These are phyloP conservation scores for Geothlypis trichas DNA, from an alignment of 2,113 vertebrate species.

Conservation along the genomic window DNA sequence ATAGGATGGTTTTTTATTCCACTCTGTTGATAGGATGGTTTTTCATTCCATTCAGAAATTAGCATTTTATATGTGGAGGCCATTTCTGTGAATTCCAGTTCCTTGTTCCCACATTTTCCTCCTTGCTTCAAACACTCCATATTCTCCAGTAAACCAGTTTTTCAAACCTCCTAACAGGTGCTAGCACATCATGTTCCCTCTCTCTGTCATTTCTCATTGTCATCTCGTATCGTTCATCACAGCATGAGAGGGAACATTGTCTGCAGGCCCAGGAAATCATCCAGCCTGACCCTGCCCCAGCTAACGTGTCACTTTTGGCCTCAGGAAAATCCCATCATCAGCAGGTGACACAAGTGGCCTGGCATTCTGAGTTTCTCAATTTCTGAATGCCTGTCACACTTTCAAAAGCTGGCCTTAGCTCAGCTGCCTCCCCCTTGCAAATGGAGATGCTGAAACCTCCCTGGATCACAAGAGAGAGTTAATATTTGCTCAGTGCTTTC, in stretches of 20 bases:
- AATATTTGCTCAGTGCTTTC: slow-evolving; percentile 55
- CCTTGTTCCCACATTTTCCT: neutral
- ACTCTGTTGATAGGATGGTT: neutral
- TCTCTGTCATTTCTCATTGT: neutral
- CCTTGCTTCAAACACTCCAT: accelerated
- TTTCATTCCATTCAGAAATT: neutral
- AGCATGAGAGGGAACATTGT: slow-evolving; percentile 6
- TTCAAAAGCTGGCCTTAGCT: neutral
- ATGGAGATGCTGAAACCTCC: neutral
- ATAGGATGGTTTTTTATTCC: neutral
- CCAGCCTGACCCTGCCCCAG: neutral
- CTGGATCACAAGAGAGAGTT: neutral
- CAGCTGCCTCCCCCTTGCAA: neutral
- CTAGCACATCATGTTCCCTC: neutral
- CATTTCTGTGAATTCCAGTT: neutral
- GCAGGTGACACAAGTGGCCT: neutral
- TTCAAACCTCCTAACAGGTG: neutral
- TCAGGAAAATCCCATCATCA: slow-evolving; percentile 30
- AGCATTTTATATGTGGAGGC: accelerated
- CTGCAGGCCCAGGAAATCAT: neutral
- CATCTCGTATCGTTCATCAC: neutral
- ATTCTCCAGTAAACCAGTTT: neutral
- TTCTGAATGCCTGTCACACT: neutral
- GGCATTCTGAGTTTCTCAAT: neutral
- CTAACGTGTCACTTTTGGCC: neutral